Percentiles rank a stretch among this genome's conserved stretches.
Evolutionary conservation across 92 coral and sea anemone genomes (phyloP).

Genomic region (Zoanthus sociatus): DNA sequence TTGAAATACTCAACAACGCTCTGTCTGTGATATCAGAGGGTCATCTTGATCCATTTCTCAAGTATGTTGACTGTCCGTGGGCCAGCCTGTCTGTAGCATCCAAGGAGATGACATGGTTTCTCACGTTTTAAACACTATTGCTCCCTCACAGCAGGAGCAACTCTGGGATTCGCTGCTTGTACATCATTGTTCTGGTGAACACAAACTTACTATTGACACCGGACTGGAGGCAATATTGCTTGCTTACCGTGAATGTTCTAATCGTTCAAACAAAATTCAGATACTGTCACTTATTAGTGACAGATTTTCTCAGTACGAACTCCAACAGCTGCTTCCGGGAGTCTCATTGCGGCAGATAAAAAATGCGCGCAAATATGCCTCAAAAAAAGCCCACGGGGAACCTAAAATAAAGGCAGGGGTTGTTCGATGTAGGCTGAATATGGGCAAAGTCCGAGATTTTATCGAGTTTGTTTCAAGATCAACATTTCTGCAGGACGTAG

Average conservation of each 20-base stretch:
- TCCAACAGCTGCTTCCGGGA: too few species aligned
- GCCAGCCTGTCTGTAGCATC: conserved; percentile 44
- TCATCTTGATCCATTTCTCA: conserved; percentile 46
- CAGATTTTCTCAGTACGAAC: conserved; percentile 48
- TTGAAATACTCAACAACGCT: conserved; percentile 47
- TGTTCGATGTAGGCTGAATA: conserved; percentile 51
- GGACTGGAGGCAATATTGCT: conserved; percentile 62
- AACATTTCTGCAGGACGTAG: conserved; percentile 59
- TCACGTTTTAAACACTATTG: conserved; percentile 47
- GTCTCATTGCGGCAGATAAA: too few species aligned
- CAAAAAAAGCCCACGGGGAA: conserved; percentile 41
- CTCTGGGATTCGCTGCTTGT: conserved; percentile 43
- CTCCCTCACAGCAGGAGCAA: conserved; percentile 39
- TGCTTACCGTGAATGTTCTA: conserved; percentile 47
- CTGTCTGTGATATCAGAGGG: conserved; percentile 52
- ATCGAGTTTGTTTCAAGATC: conserved; percentile 59
- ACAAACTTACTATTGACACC: conserved; percentile 24
- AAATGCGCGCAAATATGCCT: conserved; percentile 55
- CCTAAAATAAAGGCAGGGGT: conserved; percentile 11
- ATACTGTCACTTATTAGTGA: conserved; percentile 59
- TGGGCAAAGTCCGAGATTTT: conserved; percentile 51
- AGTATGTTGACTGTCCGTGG: conserved; percentile 41
- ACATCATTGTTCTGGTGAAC: conserved; percentile 8
- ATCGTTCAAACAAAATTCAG: conserved; percentile 52
- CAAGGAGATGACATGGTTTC: conserved; percentile 43